Evolutionary conservation across 2,797 vertebrate genomes (phyloP), one percentile per base, ranked within the genome.

Genomic region (Diceros bicornis): DNA sequence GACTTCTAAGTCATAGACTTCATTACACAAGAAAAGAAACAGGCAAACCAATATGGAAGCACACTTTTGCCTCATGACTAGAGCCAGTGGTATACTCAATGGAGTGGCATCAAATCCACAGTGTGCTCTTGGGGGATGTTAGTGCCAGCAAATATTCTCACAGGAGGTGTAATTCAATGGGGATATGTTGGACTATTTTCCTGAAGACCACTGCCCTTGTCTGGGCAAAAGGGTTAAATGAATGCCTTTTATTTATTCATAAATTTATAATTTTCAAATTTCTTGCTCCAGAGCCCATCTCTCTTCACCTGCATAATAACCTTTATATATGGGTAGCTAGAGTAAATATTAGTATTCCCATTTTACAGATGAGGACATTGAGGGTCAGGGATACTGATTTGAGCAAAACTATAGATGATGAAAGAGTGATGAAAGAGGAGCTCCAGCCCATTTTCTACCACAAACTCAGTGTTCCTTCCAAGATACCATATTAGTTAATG

Each of bases 261-360:
- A 41, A 87, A 41, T 59, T 89, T 44, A 47, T 83, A 57, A 84
- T 72, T 92, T 86, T 91, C 47, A 59, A 62, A 93, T 37, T 37
- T 87, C 47, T 47, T 81, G n/a, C 3, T 13, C 34, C 47, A 32
- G 44, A 37, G 29, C 29, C 16, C 13, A 61, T 92, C 41, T 88
- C 52, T 72, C 27, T 94, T 71, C 37, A 83, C 8, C 7, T 81
- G 29, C 7, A 77, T 89, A 79, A 41, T 44, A 62, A 89, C 3
- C 20, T 32, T 47, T 21, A 47, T 11, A 29, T 79, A 62, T 86
- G 59, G 62, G 21, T 21, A 27, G 11, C 14, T 25, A 44, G 9
- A 62, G 11, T 75, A 14, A 75, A 55, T 69, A 44, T 61, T 61
- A 78, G 17, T 69, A 66, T 62, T 75, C 13, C 32, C n/a, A 68